Evolutionary conservation across 2,888 invertebrate species (phyloP), one percentile per base, ranked within the genome.

Genomic region (Perizoma affinitatum): DNA sequence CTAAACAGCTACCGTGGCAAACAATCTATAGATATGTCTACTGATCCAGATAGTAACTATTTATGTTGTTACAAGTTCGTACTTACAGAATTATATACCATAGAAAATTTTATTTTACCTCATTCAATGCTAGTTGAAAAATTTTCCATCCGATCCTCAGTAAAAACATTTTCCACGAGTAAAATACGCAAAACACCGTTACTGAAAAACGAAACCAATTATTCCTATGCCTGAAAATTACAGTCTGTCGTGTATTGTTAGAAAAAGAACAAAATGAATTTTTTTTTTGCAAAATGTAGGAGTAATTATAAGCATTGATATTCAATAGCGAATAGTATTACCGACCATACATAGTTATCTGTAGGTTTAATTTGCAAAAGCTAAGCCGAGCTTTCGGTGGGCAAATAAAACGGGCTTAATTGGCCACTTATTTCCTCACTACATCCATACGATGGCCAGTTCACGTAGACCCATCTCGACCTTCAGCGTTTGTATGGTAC

Each of bases 331-430:
- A 50, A 62, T 51, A 52, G 38, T 38, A 49, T 60, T 46, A 50
- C 59, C 40, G 38, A 52, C 56, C 46, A 53, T 45, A 58, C 59
- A 48, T 55, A 49, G 54, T 46, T 46, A 38, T 54, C 45, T 22
- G 51, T 50, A 46, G 58, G 49, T 64, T 68, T 67, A 67, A 68
- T 70, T 70, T 70, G 65, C 63, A 56, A 64, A 70, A 68, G 67
- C 67, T 61, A 64, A 68, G 65, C 66, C 53, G 53, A 62, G 68
- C 69, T 68, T 70, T 70, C 58, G 66, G 65, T 60, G 57, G 61
- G 67, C 65, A 71, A 67, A 69, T 69, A 69, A 70, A 70, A 63
- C 67, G 60, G 41, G 46, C 61, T 68, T 70, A 70, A 70, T 70
- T 70, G 69, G 66, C 63, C 69, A 68, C 68, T 69, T 66, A 65